Base-by-base conservation (phyloP, 2,888 invertebrate genomes). In the Microctonus brassicae region DNA sequence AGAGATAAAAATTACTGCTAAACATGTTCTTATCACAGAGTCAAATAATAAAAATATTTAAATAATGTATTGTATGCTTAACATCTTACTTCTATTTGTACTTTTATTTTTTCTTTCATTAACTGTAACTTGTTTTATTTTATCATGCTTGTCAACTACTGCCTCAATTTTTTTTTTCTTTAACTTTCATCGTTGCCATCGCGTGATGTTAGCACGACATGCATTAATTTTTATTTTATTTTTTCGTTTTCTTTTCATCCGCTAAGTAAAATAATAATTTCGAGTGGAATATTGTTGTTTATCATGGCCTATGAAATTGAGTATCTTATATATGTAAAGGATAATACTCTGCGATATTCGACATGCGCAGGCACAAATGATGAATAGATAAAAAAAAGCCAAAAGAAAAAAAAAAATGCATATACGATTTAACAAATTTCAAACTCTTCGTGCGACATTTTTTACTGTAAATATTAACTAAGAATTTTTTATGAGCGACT, bases 401-500 rank as follows among this genome's bases (percentile, higher is more conserved):
- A 74, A 74, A 73, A 62, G 29, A 61, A 39, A 20, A 66, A 63
- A 29, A 17, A 69, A 42, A 55, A 63, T 53, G 17, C 24, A 64
- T 17, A 63, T 24, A 39, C 53, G 7, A 10, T 47, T 47, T 22
- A 39, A 69, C 57, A n/a, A n/a, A n/a, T n/a, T 10, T 62, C 67
- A 57, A 64, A 73, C 39, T 70, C 58, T 47, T 73, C 75, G 72
- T 76, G 74, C 67, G 22, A 64, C 22, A 73, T 70, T 75, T 74
- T 75, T 81, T 78, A 79, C 70, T 80, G 79, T 82, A 80, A 11
- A 77, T 77, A 77, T 61, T 11, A 24, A 77, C 76, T 75, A 74
- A 71, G 77, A 79, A 80, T 80, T 78, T 81, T 80, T 78, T 77
- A 79, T 73, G 69, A 79, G 73, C 79, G 76, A 73, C 75, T 79